Evolutionary conservation across 2,113 vertebrate species (phyloP).

Genomic region (Cyanoramphus novaezelandiae): DNA sequence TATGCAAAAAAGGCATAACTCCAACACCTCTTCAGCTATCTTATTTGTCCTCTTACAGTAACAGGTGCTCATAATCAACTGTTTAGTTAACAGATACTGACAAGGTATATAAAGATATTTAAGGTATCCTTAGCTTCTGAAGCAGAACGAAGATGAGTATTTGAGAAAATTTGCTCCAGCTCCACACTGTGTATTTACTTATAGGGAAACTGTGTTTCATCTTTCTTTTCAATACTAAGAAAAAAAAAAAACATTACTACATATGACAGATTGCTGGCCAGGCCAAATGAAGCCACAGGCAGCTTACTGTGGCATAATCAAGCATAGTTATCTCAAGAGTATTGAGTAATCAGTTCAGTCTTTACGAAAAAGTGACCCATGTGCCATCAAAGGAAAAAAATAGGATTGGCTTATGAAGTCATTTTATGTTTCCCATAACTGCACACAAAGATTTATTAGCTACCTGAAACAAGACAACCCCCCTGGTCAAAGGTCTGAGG

Average conservation of each 20-base stretch:
- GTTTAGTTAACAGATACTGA: neutral
- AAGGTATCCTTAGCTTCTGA: neutral
- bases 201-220: neutral
- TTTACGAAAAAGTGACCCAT: constrained; percentile 29
- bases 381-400: constrained; percentile 37
- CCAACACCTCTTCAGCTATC: neutral
- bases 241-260: neutral
- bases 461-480: neutral
- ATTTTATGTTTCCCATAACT: constrained; percentile 26
- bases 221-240: neutral
- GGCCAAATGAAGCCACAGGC: neutral
- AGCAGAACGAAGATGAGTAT: neutral
- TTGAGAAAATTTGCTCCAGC: neutral
- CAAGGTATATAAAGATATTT: neutral
- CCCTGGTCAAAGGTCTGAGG: neutral
- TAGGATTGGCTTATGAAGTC: constrained; percentile 21
- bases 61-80: neutral
- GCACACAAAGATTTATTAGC: constrained; percentile 3
- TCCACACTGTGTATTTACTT: neutral
- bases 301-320: neutral
- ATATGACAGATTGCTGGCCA: neutral
- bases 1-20: neutral
- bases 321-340: constrained; percentile 12
- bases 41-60: neutral
- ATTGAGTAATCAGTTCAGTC: constrained; percentile 50